These are phyloP conservation scores for Prinia subflava DNA, from an alignment of 2,113 vertebrate species.

Conservation along the genomic window DNA sequence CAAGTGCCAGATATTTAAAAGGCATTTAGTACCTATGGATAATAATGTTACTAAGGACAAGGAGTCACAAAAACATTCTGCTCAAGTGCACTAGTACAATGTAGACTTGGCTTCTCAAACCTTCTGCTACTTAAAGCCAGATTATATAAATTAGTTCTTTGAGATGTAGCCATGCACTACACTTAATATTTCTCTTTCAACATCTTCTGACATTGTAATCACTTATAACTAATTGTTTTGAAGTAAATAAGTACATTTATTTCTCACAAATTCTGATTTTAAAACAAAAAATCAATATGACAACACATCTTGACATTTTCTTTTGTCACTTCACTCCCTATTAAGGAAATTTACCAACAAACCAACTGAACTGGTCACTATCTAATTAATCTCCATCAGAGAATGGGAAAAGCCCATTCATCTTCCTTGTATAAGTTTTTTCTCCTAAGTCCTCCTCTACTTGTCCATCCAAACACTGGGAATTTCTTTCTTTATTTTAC, in stretches of 20 bases:
- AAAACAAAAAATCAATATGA: not conserved
- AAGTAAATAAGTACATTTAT: not conserved
- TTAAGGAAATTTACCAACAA: not conserved
- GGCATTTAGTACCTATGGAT: not conserved
- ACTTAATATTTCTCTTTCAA: not conserved
- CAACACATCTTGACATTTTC: not conserved
- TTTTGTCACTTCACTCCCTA: not conserved
- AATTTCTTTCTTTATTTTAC: not conserved
- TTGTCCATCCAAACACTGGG: not conserved
- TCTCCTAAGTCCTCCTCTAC: not conserved
- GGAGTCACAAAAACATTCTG: not conserved
- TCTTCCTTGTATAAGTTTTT: not conserved
- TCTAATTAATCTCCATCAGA: not conserved
- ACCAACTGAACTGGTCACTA: not conserved
- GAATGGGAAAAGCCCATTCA: not conserved
- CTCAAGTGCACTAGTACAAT: not conserved
- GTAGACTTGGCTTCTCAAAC: not conserved
- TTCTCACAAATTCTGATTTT: not conserved
- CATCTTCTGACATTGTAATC: not conserved
- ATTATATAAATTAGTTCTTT: not conserved
- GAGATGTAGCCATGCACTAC: not conserved
- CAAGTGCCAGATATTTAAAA: not conserved
- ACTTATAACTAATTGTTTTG: not conserved
- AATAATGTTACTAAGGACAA: not conserved
- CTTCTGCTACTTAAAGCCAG: not conserved